Evolutionary conservation across 2,113 vertebrate genomes (phyloP).

Genomic region (Fukomys damarensis): DNA sequence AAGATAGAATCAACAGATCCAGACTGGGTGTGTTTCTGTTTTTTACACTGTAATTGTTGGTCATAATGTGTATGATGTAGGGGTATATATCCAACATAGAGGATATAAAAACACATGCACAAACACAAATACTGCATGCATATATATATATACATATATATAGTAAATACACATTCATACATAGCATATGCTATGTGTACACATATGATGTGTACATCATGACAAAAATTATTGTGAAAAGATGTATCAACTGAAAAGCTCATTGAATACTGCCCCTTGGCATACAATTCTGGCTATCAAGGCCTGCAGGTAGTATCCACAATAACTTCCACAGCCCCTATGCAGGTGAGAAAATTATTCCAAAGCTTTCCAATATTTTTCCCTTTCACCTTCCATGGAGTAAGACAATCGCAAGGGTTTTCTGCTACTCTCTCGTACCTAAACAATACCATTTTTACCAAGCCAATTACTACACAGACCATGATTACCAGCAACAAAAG

Average conservation of each 20-base stretch:
- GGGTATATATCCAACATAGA: neutral
- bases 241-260: neutral
- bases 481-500: neutral
- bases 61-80: neutral
- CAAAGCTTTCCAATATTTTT: neutral
- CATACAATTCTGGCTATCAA: neutral
- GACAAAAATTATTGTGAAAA: neutral
- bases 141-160: neutral
- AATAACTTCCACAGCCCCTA: neutral
- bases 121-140: neutral
- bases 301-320: neutral
- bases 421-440: neutral
- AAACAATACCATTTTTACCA: neutral
- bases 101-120: neutral
- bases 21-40: neutral
- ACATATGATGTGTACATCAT: neutral
- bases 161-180: neutral
- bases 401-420: neutral
- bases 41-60: conserved; percentile 18
- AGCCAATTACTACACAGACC: neutral
- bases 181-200: no score
- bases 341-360: neutral
- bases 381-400: neutral
- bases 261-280: neutral
- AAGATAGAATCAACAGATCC: neutral